Evolutionary conservation across 2,888 invertebrate genomes (phyloP).

Genomic region (Polietes domitor): DNA sequence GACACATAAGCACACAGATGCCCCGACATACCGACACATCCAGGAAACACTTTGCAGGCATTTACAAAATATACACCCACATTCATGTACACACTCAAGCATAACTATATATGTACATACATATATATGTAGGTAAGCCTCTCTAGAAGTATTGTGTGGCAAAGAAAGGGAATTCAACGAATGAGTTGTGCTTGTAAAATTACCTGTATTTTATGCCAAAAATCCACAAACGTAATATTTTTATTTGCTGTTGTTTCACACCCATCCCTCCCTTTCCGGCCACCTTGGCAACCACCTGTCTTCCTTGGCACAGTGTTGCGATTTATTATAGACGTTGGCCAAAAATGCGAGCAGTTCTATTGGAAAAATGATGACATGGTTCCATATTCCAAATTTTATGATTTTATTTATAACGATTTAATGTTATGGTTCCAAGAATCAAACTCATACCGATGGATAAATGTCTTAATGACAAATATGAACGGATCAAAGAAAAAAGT

Average conservation of each 20-base stretch:
- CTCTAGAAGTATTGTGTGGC: background rate
- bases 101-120: background rate
- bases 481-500: no score
- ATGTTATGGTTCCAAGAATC: no score
- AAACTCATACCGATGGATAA: no score
- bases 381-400: no score
- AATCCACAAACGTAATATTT: slow-evolving; percentile 22
- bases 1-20: background rate
- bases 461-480: no score
- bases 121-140: background rate
- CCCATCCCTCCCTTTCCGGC: background rate
- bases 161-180: background rate
- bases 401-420: no score
- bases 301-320: background rate
- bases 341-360: no score
- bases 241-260: slow-evolving; percentile 11
- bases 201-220: slow-evolving; percentile 25
- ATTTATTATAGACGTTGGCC: no score
- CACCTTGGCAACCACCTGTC: background rate
- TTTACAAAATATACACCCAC: slow-evolving; percentile 6
- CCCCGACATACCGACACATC: background rate
- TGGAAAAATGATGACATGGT: no score
- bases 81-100: background rate
- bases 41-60: background rate
- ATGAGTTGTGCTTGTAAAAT: slow-evolving; percentile 44